Conservation (phyloP, 2,888 invertebrate species). For the Cosmorhoe ocellata region DNA sequence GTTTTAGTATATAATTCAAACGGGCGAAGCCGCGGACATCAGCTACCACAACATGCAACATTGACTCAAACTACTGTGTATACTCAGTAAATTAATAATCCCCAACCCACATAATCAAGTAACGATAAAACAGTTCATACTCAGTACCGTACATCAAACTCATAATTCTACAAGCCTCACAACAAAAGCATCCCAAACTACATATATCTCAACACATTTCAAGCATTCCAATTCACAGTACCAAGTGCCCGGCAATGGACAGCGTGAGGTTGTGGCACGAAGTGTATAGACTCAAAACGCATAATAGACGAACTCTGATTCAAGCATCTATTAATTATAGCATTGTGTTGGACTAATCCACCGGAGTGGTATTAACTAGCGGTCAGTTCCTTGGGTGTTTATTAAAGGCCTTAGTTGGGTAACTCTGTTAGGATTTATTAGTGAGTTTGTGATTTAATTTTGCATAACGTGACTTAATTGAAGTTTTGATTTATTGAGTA, state of each 20-base stretch:
- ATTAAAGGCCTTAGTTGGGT: slow-evolving; percentile 66
- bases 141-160: not conserved
- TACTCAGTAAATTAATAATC: too few relatives aligned
- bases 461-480: not conserved
- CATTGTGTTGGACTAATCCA: slow-evolving; percentile 70
- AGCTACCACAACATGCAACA: too few relatives aligned
- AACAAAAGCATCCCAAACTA: slow-evolving; percentile 23
- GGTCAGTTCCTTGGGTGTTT: slow-evolving; percentile 80
- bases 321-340: slow-evolving; percentile 80
- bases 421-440: not conserved
- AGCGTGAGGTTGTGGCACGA: slow-evolving; percentile 36
- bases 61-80: too few relatives aligned
- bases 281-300: not conserved
- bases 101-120: too few relatives aligned
- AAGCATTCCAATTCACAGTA: slow-evolving; percentile 59
- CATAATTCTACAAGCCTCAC: slow-evolving; percentile 12
- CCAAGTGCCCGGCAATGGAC: slow-evolving; percentile 68
- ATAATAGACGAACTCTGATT: slow-evolving; percentile 60
- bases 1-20: too few relatives aligned
- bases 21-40: too few relatives aligned
- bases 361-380: slow-evolving; percentile 72
- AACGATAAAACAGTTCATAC: too few relatives aligned
- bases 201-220: slow-evolving; percentile 44
- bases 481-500: too few relatives aligned
- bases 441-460: not conserved